Percentiles rank a stretch among this genome's conserved stretches.
Conservation (phyloP, 2,888 invertebrate species). For the Orchesella flavescens region DNA sequence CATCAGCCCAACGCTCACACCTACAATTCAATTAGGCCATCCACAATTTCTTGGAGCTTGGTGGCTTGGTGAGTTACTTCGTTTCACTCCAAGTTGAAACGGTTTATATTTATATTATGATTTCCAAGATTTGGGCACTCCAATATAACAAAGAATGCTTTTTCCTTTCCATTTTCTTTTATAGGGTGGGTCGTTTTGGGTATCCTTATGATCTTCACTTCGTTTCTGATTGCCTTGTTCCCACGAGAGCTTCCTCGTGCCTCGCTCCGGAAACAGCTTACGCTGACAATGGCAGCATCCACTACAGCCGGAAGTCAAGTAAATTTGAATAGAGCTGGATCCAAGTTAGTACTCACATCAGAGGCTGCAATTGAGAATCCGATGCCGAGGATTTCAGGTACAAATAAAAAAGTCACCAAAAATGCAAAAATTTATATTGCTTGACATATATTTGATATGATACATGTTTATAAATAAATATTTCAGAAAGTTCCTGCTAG, state of each 20-base stretch:
- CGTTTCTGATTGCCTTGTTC: slow-evolving; percentile 80
- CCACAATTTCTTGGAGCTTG: slow-evolving; percentile 82
- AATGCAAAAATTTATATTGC: not conserved
- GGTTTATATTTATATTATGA: not conserved
- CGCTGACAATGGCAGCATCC: slow-evolving; percentile 42
- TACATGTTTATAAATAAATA: too few species aligned
- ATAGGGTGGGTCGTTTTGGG: slow-evolving; percentile 76
- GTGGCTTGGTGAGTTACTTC: slow-evolving; percentile 79
- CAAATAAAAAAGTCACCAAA: not conserved
- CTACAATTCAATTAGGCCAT: slow-evolving; percentile 78
- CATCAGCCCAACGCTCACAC: slow-evolving; percentile 79
- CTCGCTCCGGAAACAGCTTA: slow-evolving; percentile 65
- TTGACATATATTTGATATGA: too few species aligned
- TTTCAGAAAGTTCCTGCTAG: too few species aligned
- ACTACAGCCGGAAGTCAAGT: slow-evolving; percentile 61
- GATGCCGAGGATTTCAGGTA: slow-evolving; percentile 68
- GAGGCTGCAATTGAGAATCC: slow-evolving; percentile 59
- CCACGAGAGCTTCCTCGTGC: slow-evolving; percentile 78
- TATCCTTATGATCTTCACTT: slow-evolving; percentile 78
- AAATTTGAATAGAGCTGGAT: slow-evolving; percentile 62
- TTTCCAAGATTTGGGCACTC: too few species aligned
- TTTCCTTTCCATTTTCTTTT: not conserved
- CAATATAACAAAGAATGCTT: not conserved
- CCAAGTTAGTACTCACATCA: slow-evolving; percentile 67
- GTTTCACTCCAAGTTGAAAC: not conserved